Evolutionary conservation across 2,888 invertebrate genomes (phyloP).

Genomic region (Sepioteuthis lessoniana): DNA sequence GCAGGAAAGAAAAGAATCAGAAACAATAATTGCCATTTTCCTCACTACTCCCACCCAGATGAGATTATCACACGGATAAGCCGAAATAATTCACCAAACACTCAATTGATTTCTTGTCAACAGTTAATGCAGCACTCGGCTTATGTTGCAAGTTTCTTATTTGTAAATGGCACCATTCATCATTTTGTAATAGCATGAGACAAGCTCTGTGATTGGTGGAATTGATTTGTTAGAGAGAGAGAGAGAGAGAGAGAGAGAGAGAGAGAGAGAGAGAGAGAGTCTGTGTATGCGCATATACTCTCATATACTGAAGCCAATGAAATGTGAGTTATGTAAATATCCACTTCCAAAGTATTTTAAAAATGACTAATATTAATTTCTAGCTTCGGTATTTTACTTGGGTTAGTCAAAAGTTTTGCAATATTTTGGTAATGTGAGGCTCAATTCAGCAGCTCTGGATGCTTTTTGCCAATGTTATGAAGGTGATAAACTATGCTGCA

Average conservation of each 20-base stretch:
- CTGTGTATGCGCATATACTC: background rate
- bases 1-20: background rate
- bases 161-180: slow-evolving; percentile 6
- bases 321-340: background rate
- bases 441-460: too few species aligned
- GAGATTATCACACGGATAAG: background rate
- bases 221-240: background rate
- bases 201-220: slow-evolving; percentile 33
- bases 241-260: background rate
- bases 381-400: too few species aligned
- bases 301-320: background rate
- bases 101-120: slow-evolving; percentile 23
- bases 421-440: too few species aligned
- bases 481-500: too few species aligned
- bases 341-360: background rate
- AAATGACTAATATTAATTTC: background rate
- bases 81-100: slow-evolving; percentile 10
- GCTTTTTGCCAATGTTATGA: too few species aligned
- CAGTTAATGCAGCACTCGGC: slow-evolving; percentile 8
- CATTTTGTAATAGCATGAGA: slow-evolving; percentile 33
- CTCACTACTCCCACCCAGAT: background rate
- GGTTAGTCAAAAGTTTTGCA: too few species aligned
- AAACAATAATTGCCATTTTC: background rate
- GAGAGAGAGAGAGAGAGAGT: background rate
- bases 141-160: slow-evolving; percentile 14